Evolutionary conservation across 2,113 vertebrate species (phyloP), one percentile per base, ranked within the genome.

Genomic region (Scopus umbretta): DNA sequence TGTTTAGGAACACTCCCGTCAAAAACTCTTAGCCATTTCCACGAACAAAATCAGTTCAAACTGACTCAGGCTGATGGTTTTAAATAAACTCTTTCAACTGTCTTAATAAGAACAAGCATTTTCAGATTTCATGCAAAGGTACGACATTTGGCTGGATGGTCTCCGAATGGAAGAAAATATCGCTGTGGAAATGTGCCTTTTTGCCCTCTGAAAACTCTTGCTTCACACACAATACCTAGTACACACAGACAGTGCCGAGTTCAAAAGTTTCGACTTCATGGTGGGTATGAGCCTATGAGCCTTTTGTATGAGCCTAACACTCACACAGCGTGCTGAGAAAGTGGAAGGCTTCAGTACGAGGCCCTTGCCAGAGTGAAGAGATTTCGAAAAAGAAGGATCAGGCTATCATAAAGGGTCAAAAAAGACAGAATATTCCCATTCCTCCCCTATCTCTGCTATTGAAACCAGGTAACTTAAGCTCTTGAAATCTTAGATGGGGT

Each of bases 51-150:
- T 29, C 30, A 59, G 32, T 63, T 74, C 45, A 70, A 81, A 80
- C 23, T 29, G 71, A 59, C 50, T 65, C 26, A 42, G 42, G 36
- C 25, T 85, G 22, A 26, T 42, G 55, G 6, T 30, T 62, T 88
- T 50, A 47, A 74, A 86, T 55, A 45, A 19, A 38, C 40, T 42
- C 21, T 76, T 86, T 90, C 13, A 81, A 6, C 10, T 55, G 13
- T 45, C 91, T 73, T 47, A 96, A 16, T 59, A 86, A 76, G 30
- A 80, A 45, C 9, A 56, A 32, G 27, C 16, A 42, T 49, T 88
- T 92, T 93, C 32, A 76, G 7, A 80, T 86, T 90, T 94, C 43
- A 53, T 56, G n/a, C 19, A 73, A 90, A 83, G 13, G 45, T 26
- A 49, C 25, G 38, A 47, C 21, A n/a, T 16, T 40, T 22, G 88